These are phyloP conservation scores for Stenichneumon culpator DNA, from an alignment of 2,888 invertebrate genomes.

Conservation along the genomic window DNA sequence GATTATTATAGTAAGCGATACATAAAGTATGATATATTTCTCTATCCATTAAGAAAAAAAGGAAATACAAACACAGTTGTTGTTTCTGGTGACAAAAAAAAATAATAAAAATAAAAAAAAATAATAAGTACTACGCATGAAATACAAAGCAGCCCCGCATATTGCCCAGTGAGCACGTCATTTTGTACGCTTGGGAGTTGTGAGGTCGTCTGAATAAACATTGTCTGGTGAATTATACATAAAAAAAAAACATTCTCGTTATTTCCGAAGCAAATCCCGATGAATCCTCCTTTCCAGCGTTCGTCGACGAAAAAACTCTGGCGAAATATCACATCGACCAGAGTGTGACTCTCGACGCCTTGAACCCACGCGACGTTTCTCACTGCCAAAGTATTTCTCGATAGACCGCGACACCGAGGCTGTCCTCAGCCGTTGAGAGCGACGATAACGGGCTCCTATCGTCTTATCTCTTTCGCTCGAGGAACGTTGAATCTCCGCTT, in stretches of 20 bases:
- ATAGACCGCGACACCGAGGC: constrained; percentile 7
- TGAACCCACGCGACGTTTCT: constrained; percentile 47
- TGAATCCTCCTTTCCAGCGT: constrained; percentile 36
- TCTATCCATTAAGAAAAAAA: constrained; percentile 83
- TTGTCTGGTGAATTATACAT: constrained; percentile 87
- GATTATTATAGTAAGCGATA: constrained; percentile 85
- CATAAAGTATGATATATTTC: constrained; percentile 85
- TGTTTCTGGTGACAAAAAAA: constrained; percentile 80
- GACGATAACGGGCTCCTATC: constrained; percentile 40
- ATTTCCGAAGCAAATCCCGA: constrained; percentile 47
- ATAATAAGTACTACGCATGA: constrained; percentile 73
- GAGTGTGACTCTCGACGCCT: constrained; percentile 25
- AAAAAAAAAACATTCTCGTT: constrained; percentile 85
- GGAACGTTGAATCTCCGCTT: constrained; percentile 52
- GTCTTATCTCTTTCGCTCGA: constrained; percentile 55
- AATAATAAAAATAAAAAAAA: constrained; percentile 37
- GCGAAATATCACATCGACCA: not conserved
- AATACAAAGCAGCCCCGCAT: constrained; percentile 84
- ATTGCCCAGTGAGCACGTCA: constrained; percentile 88
- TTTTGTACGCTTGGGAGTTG: constrained; percentile 91
- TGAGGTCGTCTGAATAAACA: constrained; percentile 92
- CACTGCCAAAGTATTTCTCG: constrained; percentile 29
- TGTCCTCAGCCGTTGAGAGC: constrained; percentile 24
- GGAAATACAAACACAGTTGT: constrained; percentile 81
- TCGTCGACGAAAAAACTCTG: constrained; percentile 15